Base-by-base conservation (phyloP, 1,140 invertebrate genomes). In the Cyclargus thomasi region DNA sequence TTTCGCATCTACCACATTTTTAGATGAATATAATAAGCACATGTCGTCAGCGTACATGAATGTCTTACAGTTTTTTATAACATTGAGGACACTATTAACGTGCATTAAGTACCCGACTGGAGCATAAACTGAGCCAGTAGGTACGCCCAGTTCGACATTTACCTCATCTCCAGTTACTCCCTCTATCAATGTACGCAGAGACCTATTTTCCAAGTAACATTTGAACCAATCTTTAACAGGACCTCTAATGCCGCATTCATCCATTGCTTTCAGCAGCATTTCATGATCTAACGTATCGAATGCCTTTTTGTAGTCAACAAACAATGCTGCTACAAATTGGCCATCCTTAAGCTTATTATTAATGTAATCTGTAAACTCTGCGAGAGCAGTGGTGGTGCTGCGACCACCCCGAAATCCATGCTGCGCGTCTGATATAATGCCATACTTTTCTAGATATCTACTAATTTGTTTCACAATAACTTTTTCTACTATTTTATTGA, bases 401-500 rank as follows among this genome's bases (percentile, higher is more conserved):
- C 29, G 20, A 0, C 22, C 29, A 1, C 1, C 1, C 17, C n/a
- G n/a, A n/a, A n/a, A n/a, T n/a, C n/a, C n/a, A n/a, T n/a, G n/a
- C n/a, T n/a, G n/a, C n/a, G n/a, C 55, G 20, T 67, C 53, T 3
- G 68, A 55, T 39, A 69, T n/a, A 57, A 68, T 67, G 23, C n/a
- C 62, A 62, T 69, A 11, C 39, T 53, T 17, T 18, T 69, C 62
- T 57, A 69, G 29, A 62, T 65, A 72, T 0, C 20, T 29, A 35
- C 63, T 62, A 39, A 73, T 67, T 63, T 70, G 65, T 6, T 55
- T 47, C 14, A 70, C n/a, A n/a, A n/a, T n/a, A n/a, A n/a, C n/a
- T n/a, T n/a, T n/a, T n/a, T n/a, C n/a, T n/a, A n/a, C n/a, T 16
- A 69, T 66, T 68, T 73, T 73, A 53, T 73, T 66, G n/a, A 73